Base-by-base conservation (phyloP, 2,888 invertebrate species). In the Himalopsyche anomala region DNA sequence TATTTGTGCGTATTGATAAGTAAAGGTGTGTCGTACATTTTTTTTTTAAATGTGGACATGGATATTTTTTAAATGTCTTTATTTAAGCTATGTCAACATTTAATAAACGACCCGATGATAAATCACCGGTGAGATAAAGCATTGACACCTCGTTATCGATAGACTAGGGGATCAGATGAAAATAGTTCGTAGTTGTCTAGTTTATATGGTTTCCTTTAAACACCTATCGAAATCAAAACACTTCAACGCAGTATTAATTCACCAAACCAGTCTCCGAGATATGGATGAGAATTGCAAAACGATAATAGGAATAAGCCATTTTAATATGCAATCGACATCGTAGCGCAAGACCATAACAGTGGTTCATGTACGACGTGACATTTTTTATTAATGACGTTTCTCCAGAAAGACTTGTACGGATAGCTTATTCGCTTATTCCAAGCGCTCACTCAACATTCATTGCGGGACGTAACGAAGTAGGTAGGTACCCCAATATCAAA, bases 391-490 rank as follows among this genome's bases (percentile, higher is more conserved):
- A 74, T 38, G 74, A 74, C 38, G 74, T 36, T 74, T 36, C 12
- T 74, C 36, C 15, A 38, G 74, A 74, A 74, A 74, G 74, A 36
- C 36, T 74, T 36, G 74, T 4, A 38, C 15, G 36, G 74, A 38
- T 74, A 36, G 74, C 74, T 74, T 74, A 74, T 74, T 74, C 74
- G 74, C 74, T 74, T 74, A 74, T 74, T 74, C 74, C 74, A 36
- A 74, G 38, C 74, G 74, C 38, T 74, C 74, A 74, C 38, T 74
- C 74, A 74, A 74, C 36, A 74, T 74, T 74, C 38, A 74, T 74
- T 74, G 74, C 74, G 74, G 15, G 38, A 74, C 74, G 12, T 74
- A 74, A 15, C 74, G 74, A 12, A 38, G 74, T 28, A 28, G 28
- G 28, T 28, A 28, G 28, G 28, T 12, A 74, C 74, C 36, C 56